Evolutionary conservation across 2,888 invertebrate genomes (phyloP), one percentile per base, ranked within the genome.

Genomic region (Lasioglossum zephyrum): DNA sequence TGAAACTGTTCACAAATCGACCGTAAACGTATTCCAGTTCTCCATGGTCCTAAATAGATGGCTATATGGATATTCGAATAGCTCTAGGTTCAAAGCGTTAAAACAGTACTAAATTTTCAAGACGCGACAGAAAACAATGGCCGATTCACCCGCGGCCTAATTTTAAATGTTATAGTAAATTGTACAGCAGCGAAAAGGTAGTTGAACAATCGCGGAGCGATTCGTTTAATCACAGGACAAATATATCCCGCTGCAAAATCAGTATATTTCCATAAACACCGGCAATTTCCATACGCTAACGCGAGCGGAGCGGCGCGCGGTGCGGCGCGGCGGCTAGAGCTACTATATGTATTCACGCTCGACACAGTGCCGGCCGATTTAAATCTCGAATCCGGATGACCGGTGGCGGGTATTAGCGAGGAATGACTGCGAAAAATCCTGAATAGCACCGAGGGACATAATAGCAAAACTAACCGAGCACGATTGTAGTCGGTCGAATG

Each of bases 181-280:
- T 57, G n/a, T n/a, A 57, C 8, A n/a, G 11, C 57, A 4, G 57
- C n/a, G 57, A 57, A 11, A 57, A n/a, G 57, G 57, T 11, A n/a
- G n/a, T 57, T n/a, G 57, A n/a, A 57, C n/a, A 57, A 57, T 57
- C 57, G n/a, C 57, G 4, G n/a, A n/a, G 11, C 11, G 57, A 57
- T 57, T 57, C 11, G 57, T 57, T 57, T 57, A 57, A 57, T 57
- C 57, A 57, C 57, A 57, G 57, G 11, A n/a, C n/a, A 57, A 57
- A 57, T n/a, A 57, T 57, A 57, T 57, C n/a, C 57, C 11, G 4
- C 57, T n/a, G 57, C n/a, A 11, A 57, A 57, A 57, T 57, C 57
- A 57, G 57, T 57, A 57, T 57, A 57, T 57, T 57, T 57, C 57
- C 57, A 57, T 57, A 57, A 57, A 57, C 57, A 57, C 57, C n/a